phyloP scores from a whole-genome alignment of 2,888 invertebrate species.

The Agapostemon virescens region DNA sequence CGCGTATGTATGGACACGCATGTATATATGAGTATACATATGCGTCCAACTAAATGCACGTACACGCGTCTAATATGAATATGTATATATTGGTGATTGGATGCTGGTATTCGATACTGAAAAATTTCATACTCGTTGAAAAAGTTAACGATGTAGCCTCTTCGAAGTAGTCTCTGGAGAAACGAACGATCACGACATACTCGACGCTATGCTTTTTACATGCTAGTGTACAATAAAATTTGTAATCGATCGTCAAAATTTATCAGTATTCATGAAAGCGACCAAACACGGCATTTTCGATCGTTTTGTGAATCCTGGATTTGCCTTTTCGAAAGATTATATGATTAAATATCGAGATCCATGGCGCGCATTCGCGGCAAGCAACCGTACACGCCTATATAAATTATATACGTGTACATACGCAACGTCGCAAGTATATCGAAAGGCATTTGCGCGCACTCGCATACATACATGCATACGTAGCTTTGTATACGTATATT shows the following conservation, averaged over 20 bases:
- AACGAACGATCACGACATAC: slow-evolving; percentile 73
- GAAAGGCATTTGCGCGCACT: too few relatives aligned
- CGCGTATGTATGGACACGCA: background rate
- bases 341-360: slow-evolving; percentile 63
- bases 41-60: background rate
- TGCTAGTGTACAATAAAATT: slow-evolving; percentile 76
- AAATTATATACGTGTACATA: slow-evolving; percentile 1
- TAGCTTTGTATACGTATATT: too few relatives aligned
- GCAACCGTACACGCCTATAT: slow-evolving; percentile 13
- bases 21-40: background rate
- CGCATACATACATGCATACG: background rate
- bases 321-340: slow-evolving; percentile 73
- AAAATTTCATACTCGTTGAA: slow-evolving; percentile 64
- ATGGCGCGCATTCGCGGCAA: slow-evolving; percentile 44
- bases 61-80: background rate
- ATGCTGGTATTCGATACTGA: slow-evolving; percentile 43
- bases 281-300: slow-evolving; percentile 43
- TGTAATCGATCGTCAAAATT: slow-evolving; percentile 67
- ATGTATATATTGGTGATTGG: slow-evolving; percentile 53
- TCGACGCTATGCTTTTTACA: slow-evolving; percentile 77
- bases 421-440: background rate
- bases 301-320: slow-evolving; percentile 65
- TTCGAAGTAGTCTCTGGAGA: slow-evolving; percentile 61
- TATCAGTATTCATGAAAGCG: slow-evolving; percentile 64
- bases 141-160: slow-evolving; percentile 66